Evolutionary conservation across 2,888 invertebrate species (phyloP).

Genomic region (Endotricha flammealis): DNA sequence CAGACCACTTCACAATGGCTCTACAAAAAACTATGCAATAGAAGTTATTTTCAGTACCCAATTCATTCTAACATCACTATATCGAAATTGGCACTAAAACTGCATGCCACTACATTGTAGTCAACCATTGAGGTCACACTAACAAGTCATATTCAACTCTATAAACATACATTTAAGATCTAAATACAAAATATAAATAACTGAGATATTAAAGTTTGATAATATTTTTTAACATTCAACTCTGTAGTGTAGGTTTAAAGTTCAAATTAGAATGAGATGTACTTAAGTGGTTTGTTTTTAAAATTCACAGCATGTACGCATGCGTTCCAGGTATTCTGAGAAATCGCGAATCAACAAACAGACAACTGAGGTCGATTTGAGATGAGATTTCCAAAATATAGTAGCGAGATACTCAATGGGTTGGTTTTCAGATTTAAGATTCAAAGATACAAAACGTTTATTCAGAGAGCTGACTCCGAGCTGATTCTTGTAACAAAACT

Average conservation of each 20-base stretch:
- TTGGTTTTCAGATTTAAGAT: too few species aligned
- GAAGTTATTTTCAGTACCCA: too few species aligned
- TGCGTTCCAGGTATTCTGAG: constrained; percentile 48
- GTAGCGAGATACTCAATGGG: too few species aligned
- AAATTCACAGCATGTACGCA: constrained; percentile 43
- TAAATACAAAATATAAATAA: not conserved
- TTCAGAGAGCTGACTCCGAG: too few species aligned
- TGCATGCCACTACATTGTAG: constrained; percentile 6
- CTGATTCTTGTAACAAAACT: too few species aligned
- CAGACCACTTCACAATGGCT: too few species aligned
- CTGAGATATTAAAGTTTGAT: not conserved
- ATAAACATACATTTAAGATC: not conserved
- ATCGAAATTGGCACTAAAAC: constrained; percentile 8
- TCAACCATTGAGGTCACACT: not conserved
- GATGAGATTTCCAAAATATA: not conserved
- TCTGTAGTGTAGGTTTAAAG: not conserved
- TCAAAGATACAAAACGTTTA: too few species aligned
- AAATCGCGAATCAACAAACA: constrained; percentile 37
- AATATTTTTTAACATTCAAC: not conserved
- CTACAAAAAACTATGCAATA: too few species aligned
- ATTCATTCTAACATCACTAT: not conserved
- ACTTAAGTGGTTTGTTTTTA: constrained; percentile 19
- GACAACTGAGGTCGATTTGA: constrained; percentile 12
- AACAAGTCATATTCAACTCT: not conserved
- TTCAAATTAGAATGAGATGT: not conserved